Conservation (phyloP, 2,797 vertebrate species). For the Buphagus erythrorhynchus region DNA sequence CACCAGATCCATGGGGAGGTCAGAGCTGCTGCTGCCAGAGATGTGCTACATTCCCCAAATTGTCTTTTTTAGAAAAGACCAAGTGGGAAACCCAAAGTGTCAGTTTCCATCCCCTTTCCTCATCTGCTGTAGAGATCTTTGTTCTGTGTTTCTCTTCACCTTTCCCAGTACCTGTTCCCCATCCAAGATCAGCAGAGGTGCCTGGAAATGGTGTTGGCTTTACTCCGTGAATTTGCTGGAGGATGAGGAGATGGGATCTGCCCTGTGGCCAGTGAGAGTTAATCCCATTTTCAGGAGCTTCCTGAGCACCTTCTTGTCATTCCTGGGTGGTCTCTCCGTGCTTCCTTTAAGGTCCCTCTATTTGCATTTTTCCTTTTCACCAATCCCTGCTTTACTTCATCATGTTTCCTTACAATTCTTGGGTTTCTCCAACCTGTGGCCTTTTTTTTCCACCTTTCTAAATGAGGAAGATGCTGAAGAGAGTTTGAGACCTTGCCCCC, state of each 20-base stretch:
- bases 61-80: rapidly evolving
- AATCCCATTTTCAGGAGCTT: neutral
- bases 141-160: neutral
- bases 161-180: neutral
- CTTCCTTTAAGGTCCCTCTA: neutral
- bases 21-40: neutral
- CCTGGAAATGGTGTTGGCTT: neutral
- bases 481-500: too few species aligned
- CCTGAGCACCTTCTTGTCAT: neutral
- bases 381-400: neutral
- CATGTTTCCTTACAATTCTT: neutral
- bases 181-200: neutral
- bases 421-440: neutral
- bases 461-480: neutral
- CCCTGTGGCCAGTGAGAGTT: rapidly evolving
- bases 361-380: neutral
- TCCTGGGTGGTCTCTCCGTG: neutral
- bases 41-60: neutral
- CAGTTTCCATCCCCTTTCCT: neutral
- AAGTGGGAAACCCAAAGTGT: neutral
- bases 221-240: neutral
- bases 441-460: neutral
- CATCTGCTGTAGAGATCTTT: neutral
- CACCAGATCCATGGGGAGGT: neutral
- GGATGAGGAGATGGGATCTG: neutral